These are phyloP conservation scores for Triplophysa rosa DNA, from an alignment of 2,113 vertebrate genomes.

Conservation along the genomic window DNA sequence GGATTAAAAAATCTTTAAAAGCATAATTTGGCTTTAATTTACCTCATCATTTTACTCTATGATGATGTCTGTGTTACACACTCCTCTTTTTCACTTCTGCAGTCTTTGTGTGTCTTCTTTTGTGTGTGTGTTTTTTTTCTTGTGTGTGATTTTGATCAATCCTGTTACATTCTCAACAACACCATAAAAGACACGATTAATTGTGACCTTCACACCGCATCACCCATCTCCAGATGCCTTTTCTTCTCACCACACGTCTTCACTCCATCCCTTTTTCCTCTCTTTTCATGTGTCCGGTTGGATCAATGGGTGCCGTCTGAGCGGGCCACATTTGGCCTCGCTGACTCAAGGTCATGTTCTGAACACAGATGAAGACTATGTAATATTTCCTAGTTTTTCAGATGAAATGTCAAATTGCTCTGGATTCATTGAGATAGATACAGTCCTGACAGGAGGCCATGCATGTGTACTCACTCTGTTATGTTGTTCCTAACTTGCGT, in stretches of 20 bases:
- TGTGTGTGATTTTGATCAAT: background rate
- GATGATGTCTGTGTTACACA: slow-evolving; percentile 12
- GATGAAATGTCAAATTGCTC: background rate
- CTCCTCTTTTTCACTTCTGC: background rate
- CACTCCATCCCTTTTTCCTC: slow-evolving; percentile 6
- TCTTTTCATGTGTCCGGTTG: background rate
- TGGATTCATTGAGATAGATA: slow-evolving; percentile 3
- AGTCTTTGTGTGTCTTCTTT: slow-evolving; percentile 15
- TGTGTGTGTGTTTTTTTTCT: slow-evolving; percentile 7
- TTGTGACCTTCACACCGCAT: background rate
- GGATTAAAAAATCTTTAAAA: no score
- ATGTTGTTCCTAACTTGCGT: background rate
- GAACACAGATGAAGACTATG: background rate
- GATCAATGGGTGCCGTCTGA: background rate
- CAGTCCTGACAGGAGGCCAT: background rate
- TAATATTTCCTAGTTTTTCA: slow-evolving; percentile 11
- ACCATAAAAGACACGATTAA: slow-evolving; percentile 13
- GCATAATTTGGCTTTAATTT: no score
- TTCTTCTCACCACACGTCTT: slow-evolving; percentile 6
- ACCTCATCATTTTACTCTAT: background rate
- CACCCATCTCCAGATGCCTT: background rate
- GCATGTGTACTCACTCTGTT: background rate
- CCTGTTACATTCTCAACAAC: background rate
- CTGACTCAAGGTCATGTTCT: background rate
- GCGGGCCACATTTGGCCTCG: background rate